Base-by-base conservation (phyloP, 1,140 invertebrate species). In the Sinonovacula constricta region DNA sequence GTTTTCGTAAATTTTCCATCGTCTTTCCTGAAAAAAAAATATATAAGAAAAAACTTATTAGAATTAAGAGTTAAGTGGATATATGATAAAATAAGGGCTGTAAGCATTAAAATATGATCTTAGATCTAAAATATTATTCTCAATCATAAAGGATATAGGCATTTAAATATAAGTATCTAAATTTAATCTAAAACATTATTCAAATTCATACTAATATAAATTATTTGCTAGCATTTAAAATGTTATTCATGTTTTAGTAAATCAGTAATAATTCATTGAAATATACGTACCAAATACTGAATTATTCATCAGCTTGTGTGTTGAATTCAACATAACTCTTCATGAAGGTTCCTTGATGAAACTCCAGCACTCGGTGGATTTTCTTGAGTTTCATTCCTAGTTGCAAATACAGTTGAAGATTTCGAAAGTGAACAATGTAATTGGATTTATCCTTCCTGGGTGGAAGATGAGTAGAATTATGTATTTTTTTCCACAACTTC, bases 251-350 rank as follows among this genome's bases (percentile, higher is more conserved):
- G n/a, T n/a, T n/a, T n/a, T n/a, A n/a, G n/a, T n/a, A n/a, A n/a
- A n/a, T n/a, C n/a, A n/a, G n/a, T n/a, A n/a, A n/a, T n/a, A n/a
- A n/a, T n/a, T n/a, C n/a, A n/a, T n/a, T n/a, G n/a, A n/a, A n/a
- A n/a, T n/a, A n/a, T n/a, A n/a, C n/a, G n/a, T 66, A 67, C 56
- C 67, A 49, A 65, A 68, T 1, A 70, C 59, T 18, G 51, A 49
- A 24, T 66, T 63, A 57, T 67, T 63, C 53, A 77, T 65, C 31
- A 75, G 22, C 26, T 75, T 75, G 71, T 26, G 75, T 80, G 45
- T 83, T 85, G 45, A 82, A 77, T 14, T 80, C 68, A 7, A 85
- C 81, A 54, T 84, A 83, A 15, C 49, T 26, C 49, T 83, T 70
- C 51, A 84, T 54, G 59, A 79, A 82, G 0, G 76, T 45, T 62